A percentile compares a stretch with the other conserved stretches of the same genome.
Evolutionary conservation across 2,113 vertebrate species (phyloP).

Genomic region (Tamias sibiricus): DNA sequence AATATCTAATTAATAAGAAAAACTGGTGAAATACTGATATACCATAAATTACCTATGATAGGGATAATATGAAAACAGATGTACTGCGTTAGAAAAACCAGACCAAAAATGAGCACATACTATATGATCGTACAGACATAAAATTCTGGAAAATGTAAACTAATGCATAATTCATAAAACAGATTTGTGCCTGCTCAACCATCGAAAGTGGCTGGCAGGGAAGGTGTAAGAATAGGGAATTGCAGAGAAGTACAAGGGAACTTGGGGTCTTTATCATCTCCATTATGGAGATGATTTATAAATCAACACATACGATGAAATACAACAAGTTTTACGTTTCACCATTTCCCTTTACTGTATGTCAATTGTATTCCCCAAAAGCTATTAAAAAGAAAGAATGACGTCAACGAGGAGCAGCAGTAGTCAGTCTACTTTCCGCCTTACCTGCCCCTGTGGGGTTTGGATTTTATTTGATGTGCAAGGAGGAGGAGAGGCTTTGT

Average conservation of each 20-base stretch:
- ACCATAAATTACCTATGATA: not conserved
- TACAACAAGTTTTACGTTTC: not conserved
- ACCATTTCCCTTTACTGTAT: not conserved
- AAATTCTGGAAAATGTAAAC: not conserved
- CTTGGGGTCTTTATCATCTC: not conserved
- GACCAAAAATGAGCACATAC: not conserved
- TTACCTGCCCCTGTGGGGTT: not conserved
- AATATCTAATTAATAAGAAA: not conserved
- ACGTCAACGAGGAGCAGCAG: not conserved
- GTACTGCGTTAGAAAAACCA: not conserved
- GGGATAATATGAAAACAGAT: not conserved
- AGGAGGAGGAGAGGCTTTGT: not conserved
- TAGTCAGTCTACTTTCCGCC: not conserved
- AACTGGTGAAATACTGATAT: not conserved
- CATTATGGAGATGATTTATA: not conserved
- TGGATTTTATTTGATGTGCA: not conserved
- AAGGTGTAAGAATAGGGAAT: not conserved
- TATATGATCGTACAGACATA: not conserved
- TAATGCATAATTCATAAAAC: not conserved
- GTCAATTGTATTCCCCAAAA: not conserved
- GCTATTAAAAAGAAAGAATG: not conserved
- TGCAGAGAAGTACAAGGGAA: not conserved
- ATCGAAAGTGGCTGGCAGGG: rapidly evolving
- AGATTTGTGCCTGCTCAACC: not conserved
- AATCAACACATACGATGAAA: not conserved